Evolutionary conservation across 2,797 vertebrate species (phyloP).

Genomic region (Protonibea diacanthus): DNA sequence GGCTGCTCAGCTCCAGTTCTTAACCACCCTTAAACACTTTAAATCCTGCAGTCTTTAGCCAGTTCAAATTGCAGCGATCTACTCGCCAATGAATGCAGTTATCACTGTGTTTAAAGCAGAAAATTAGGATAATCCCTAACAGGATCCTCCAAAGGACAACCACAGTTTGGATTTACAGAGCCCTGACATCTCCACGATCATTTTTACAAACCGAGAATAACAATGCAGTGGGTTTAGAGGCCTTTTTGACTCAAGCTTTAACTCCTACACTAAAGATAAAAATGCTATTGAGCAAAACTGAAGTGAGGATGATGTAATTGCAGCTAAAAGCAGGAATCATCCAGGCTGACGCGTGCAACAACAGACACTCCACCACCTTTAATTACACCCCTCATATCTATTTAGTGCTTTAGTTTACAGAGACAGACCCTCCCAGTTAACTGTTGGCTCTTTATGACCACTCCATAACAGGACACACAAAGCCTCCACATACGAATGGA

Average conservation of each 20-base stretch:
- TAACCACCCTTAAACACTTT: slow-evolving; percentile 47
- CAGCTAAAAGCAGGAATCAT: slow-evolving; percentile 29
- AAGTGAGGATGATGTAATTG: slow-evolving; percentile 27
- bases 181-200: neutral
- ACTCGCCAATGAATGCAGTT: slow-evolving; percentile 28
- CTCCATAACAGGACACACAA: slow-evolving; percentile 31
- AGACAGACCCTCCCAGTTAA: slow-evolving; percentile 66
- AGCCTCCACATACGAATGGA: slow-evolving; percentile 10
- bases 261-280: neutral
- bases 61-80: slow-evolving; percentile 40
- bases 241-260: neutral
- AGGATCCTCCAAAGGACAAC: neutral
- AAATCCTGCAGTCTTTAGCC: slow-evolving; percentile 44
- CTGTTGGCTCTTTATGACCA: slow-evolving; percentile 47
- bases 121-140: slow-evolving; percentile 36
- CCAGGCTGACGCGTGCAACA: slow-evolving; percentile 39
- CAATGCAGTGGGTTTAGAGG: neutral
- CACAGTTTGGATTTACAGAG: neutral
- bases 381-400: slow-evolving; percentile 69
- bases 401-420: slow-evolving; percentile 67
- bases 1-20: slow-evolving; percentile 35
- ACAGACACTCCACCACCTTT: slow-evolving; percentile 47
- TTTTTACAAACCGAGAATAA: slow-evolving; percentile 9
- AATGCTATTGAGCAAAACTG: neutral
- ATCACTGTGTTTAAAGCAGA: slow-evolving; percentile 26